A percentile compares a stretch with the other conserved stretches of the same genome.
Conservation (phyloP, 2,888 invertebrate genomes). For the Meiosimyza platycephala region DNA sequence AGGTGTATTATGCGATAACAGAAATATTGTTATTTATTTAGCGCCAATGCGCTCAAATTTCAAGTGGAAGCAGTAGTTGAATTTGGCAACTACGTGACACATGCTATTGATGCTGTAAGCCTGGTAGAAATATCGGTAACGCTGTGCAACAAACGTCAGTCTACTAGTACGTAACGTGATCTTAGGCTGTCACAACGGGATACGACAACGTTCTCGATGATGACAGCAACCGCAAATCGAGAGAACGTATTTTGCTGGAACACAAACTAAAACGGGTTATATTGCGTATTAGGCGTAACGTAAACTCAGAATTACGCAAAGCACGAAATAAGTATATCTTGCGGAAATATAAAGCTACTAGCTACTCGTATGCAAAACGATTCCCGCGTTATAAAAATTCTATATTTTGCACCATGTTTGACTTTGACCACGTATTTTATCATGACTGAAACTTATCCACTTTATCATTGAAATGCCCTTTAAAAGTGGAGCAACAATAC, state of each 20-base stretch:
- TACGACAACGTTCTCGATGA: constrained; percentile 23
- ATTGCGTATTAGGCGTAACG: too few relatives aligned
- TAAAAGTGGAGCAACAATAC: constrained; percentile 35
- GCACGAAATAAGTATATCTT: too few relatives aligned
- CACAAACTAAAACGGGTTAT: too few relatives aligned
- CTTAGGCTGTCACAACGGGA: constrained; percentile 17
- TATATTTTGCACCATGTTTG: not conserved
- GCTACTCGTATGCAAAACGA: too few relatives aligned
- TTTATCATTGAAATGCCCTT: constrained; percentile 37
- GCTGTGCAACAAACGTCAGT: constrained; percentile 56
- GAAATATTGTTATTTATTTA: too few relatives aligned
- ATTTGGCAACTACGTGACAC: not conserved
- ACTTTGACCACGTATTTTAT: not conserved
- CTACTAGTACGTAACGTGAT: constrained; percentile 39
- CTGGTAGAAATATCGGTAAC: constrained; percentile 67
- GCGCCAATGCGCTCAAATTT: too few relatives aligned
- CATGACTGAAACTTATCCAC: constrained; percentile 7
- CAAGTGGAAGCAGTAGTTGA: not conserved
- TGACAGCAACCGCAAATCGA: not conserved
- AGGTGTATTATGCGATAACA: too few relatives aligned
- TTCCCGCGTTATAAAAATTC: too few relatives aligned
- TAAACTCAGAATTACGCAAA: too few relatives aligned
- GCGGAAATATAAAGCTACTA: too few relatives aligned
- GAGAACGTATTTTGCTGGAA: too few relatives aligned
- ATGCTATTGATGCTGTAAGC: constrained; percentile 47